Percentiles rank a stretch among this genome's conserved stretches.
Evolutionary conservation across 2,797 vertebrate genomes (phyloP).

Genomic region (Peromyscus melanophrys): DNA sequence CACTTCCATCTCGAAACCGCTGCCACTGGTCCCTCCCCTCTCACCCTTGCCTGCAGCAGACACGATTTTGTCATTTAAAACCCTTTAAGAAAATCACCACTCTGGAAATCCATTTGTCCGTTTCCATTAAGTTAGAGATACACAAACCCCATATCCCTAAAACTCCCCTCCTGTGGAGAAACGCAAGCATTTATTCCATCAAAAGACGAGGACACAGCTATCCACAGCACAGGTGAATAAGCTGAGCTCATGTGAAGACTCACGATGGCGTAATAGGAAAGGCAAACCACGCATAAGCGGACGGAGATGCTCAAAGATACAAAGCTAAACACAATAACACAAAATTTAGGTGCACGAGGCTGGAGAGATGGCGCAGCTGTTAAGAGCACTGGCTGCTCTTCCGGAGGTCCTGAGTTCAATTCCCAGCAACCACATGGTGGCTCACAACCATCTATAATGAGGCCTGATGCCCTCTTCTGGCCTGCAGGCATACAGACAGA

Average conservation of each 20-base stretch:
- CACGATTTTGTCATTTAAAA: constrained; percentile 8
- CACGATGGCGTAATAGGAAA: background rate
- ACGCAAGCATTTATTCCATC: background rate
- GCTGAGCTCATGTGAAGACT: background rate
- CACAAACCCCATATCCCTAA: background rate
- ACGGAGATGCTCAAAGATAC: background rate
- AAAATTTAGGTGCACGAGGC: background rate
- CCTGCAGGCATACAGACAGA: background rate
- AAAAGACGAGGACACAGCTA: background rate
- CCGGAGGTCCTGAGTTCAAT: background rate
- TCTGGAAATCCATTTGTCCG: background rate
- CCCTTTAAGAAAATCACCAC: background rate
- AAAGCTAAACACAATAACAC: background rate
- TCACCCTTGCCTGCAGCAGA: background rate
- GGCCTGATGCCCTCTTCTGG: background rate
- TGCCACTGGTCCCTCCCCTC: background rate
- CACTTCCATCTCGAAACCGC: background rate
- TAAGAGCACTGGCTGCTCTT: background rate
- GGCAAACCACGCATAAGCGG: background rate
- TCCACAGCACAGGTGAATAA: background rate
- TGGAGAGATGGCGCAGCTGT: background rate
- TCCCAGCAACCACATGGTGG: background rate
- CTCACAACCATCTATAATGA: background rate
- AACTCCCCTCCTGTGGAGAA: background rate
- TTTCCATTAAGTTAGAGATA: background rate